phyloP scores from a whole-genome alignment of 1,140 invertebrate species.

The Babylonia areolata region DNA sequence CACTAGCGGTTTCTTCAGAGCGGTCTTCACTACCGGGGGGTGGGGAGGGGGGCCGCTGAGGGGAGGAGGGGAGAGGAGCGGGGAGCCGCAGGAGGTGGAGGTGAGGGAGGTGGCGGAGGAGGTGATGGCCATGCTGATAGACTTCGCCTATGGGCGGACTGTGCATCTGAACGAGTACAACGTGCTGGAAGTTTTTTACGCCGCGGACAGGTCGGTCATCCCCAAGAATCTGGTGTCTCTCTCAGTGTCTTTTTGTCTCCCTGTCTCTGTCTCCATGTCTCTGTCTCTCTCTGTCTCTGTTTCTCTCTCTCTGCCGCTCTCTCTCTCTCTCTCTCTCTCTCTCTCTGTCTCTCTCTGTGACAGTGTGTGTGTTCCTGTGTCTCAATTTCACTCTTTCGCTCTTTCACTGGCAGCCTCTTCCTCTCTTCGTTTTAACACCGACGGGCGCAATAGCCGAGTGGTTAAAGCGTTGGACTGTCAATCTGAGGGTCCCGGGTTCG shows the following conservation, averaged over 20 bases:
- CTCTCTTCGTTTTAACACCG: too few species aligned
- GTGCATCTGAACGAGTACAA: conserved; percentile 85
- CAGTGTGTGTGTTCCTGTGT: too few species aligned
- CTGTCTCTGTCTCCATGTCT: conserved; percentile 81
- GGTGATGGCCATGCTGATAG: conserved; percentile 85
- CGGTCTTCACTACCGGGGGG: conserved; percentile 3
- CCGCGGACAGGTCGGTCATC: conserved; percentile 44
- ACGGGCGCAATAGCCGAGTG: too few species aligned
- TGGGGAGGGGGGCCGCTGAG: not conserved
- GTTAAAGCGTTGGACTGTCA: too few species aligned
- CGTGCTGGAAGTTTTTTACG: conserved; percentile 83
- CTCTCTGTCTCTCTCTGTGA: conserved; percentile 83
- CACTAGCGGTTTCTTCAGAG: conserved; percentile 64
- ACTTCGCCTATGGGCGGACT: conserved; percentile 88
- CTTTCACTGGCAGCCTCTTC: too few species aligned
- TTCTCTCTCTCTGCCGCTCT: too few species aligned
- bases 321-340: conserved; percentile 67
- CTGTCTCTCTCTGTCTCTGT: too few species aligned
- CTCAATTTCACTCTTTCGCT: too few species aligned
- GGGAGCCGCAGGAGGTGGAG: conserved; percentile 79
- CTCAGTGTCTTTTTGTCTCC: conserved; percentile 77
- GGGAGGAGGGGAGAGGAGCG: not conserved
- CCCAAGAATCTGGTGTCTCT: too few species aligned
- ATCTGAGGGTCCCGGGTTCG: too few species aligned
- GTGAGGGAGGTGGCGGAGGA: conserved; percentile 86